Percentiles rank a stretch among this genome's conserved stretches.
These are phyloP conservation scores for Microtus pennsylvanicus DNA, from an alignment of 2,113 vertebrate species.

Conservation along the genomic window DNA sequence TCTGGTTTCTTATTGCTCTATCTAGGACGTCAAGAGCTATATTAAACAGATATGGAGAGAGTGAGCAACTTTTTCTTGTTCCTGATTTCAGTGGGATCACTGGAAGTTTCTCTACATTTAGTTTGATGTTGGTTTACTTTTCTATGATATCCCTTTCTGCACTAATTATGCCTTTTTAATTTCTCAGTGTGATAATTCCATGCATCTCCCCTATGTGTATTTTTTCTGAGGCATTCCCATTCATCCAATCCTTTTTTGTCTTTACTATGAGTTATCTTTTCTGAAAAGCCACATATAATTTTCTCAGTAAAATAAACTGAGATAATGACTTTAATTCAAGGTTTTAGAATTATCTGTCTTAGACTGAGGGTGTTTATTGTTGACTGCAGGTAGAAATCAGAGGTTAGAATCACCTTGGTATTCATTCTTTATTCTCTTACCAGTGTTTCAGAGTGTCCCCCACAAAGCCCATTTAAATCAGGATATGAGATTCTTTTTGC, in stretches of 20 bases:
- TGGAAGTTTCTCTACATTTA: no score
- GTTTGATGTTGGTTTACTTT: background rate
- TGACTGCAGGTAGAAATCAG: background rate
- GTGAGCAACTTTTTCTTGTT: no score
- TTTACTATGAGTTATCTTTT: background rate
- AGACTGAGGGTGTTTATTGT: background rate
- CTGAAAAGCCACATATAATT: background rate
- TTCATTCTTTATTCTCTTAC: background rate
- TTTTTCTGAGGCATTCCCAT: background rate
- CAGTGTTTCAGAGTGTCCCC: background rate
- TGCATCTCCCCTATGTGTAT: background rate
- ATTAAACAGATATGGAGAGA: no score
- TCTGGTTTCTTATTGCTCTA: no score
- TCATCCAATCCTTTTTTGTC: background rate
- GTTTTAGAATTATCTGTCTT: background rate
- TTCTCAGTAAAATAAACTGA: background rate
- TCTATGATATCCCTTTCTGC: no score
- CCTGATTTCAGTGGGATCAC: no score
- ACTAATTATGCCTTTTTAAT: background rate
- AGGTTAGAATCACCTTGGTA: background rate
- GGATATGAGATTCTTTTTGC: background rate
- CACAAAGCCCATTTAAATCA: background rate
- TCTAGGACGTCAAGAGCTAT: no score
- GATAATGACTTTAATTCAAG: background rate
- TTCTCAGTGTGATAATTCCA: background rate